Evolutionary conservation across 2,888 invertebrate genomes (phyloP), one percentile per base, ranked within the genome.

Genomic region (Pseudococcus longispinus): DNA sequence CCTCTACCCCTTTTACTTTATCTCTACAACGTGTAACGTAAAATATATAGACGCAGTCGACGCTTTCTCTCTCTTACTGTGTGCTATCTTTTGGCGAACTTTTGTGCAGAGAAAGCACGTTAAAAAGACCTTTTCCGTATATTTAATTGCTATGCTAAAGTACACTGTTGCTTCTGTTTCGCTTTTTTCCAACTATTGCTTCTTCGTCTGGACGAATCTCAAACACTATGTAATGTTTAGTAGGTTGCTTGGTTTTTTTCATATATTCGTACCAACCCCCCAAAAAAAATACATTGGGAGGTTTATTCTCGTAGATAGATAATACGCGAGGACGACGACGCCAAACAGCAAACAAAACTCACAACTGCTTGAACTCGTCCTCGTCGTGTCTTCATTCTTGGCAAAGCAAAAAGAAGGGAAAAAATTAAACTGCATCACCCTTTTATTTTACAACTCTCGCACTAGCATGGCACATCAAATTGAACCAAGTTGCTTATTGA

Each of bases 351-450:
- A 74, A 74, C 74, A 74, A 29, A 74, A 32, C 74, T 29, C 51
- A 2, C 60, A 60, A 60, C 60, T 60, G 20, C 60, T 23, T 11
- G 1, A 23, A 60, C 9, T 60, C 60, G 60, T 55, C n/a, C n/a
- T n/a, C 23, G 23, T 60, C 23, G 23, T 60, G 60, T 60, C 23
- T 60, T 60, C 60, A 60, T 60, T 60, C 60, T 60, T 23, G 60
- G 20, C 51, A 15, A 6, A 4, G 51, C 18, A 20, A 60, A 60
- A 60, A 23, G 23, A 9, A 15, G 20, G 23, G 23, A 74, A 74
- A 74, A 74, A 74, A 74, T 74, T 74, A 74, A 74, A 32, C 32
- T 74, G 74, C 74, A 74, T 29, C 32, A 74, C 74, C 32, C 74
- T 37, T 32, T 37, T 74, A 74, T 74, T 74, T 74, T 32, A 74